Evolutionary conservation across 2,888 invertebrate species (phyloP).

Genomic region (Drosophila merina): DNA sequence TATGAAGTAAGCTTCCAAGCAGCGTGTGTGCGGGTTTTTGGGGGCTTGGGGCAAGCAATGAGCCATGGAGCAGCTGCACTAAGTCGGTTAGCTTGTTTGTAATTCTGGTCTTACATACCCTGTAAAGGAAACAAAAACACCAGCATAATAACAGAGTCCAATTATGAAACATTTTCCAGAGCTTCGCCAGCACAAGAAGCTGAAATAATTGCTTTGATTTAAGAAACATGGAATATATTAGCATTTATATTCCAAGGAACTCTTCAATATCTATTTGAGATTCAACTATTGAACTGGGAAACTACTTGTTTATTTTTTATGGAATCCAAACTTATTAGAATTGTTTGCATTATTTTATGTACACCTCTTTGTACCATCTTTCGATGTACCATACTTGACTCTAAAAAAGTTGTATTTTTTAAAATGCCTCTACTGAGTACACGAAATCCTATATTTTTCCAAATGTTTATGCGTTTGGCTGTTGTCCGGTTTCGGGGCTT

Average conservation of each 20-base stretch:
- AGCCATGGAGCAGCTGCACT: conserved; percentile 42
- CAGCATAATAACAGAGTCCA: too few relatives aligned
- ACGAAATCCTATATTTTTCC: not conserved
- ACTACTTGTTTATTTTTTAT: too few relatives aligned
- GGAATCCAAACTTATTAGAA: too few relatives aligned
- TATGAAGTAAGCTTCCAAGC: conserved; percentile 41
- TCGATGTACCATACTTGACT: too few relatives aligned
- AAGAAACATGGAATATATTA: not conserved
- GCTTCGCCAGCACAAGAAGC: not conserved
- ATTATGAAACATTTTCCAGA: not conserved
- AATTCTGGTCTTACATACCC: conserved; percentile 28
- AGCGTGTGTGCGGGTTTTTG: conserved; percentile 13
- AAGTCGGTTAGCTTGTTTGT: conserved; percentile 31
- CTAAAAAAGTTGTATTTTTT: too few relatives aligned
- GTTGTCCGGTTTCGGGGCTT: conserved; percentile 39
- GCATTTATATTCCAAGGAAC: too few relatives aligned
- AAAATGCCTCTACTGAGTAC: conserved; percentile 15
- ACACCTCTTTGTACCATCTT: too few relatives aligned
- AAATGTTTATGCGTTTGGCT: conserved; percentile 16
- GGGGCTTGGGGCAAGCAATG: conserved; percentile 30
- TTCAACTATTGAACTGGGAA: too few relatives aligned
- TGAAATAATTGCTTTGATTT: not conserved
- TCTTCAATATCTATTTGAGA: too few relatives aligned
- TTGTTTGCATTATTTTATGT: too few relatives aligned
- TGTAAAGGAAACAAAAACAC: not conserved